Evolutionary conservation across 2,113 vertebrate species (phyloP).

Genomic region (Erpornis zantholeuca): DNA sequence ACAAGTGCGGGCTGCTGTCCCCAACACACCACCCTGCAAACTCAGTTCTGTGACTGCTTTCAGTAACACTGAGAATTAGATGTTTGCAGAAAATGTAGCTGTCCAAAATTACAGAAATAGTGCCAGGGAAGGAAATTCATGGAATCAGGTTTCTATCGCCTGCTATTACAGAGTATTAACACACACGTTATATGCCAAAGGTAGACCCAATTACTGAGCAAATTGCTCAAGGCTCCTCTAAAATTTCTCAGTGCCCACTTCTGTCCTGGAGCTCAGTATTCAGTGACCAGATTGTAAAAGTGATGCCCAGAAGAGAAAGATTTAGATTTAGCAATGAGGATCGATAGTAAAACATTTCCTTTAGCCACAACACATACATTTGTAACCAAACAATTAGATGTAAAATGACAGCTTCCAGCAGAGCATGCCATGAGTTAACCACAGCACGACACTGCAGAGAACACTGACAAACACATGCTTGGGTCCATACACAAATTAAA

Average conservation of each 20-base stretch:
- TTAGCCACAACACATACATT: neutral
- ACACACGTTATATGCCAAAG: fast-evolving
- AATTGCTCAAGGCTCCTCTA: neutral
- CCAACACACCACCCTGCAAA: neutral
- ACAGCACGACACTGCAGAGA: neutral
- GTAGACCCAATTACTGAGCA: neutral
- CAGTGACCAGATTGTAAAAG: neutral
- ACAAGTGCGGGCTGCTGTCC: fast-evolving
- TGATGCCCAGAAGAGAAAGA: neutral
- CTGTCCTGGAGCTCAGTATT: neutral
- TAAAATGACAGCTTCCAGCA: neutral
- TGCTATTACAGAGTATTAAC: neutral
- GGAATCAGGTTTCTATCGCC: neutral
- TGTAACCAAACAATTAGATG: neutral
- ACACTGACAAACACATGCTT: neutral
- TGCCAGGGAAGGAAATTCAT: neutral
- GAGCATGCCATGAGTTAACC: neutral
- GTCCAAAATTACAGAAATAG: neutral
- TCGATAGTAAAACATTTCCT: neutral
- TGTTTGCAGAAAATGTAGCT: neutral
- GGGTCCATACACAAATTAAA: neutral
- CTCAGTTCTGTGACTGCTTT: neutral
- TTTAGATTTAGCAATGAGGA: neutral
- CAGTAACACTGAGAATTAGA: neutral
- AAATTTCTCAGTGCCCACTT: neutral